Conservation (phyloP, 2,113 vertebrate genomes). For the Scalopus aquaticus region DNA sequence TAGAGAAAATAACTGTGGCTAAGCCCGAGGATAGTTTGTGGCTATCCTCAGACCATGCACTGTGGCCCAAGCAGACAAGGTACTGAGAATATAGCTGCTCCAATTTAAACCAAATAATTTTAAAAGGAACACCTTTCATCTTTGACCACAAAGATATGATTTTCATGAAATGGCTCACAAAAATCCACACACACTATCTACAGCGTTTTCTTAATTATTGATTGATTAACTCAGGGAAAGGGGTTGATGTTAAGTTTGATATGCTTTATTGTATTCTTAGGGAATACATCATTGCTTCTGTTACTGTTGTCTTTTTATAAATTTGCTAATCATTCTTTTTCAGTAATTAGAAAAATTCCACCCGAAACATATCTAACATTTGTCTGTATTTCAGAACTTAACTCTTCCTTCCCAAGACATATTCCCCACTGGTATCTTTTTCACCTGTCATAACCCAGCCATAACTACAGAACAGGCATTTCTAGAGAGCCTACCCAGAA, state of each 20-base stretch:
- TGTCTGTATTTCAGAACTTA: constrained; percentile 1
- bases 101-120: neutral
- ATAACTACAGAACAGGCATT: neutral
- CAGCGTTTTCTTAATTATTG: neutral
- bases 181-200: neutral
- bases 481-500: neutral
- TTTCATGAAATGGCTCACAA: neutral
- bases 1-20: neutral
- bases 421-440: neutral
- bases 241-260: no score
- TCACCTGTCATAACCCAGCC: neutral
- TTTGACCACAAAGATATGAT: neutral
- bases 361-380: constrained; percentile 8
- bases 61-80: neutral
- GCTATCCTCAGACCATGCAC: neutral
- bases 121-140: neutral
- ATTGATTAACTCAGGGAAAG: neutral
- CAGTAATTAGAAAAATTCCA: constrained; percentile 14
- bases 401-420: neutral
- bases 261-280: neutral
- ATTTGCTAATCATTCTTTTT: neutral
- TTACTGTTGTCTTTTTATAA: neutral
- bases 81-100: neutral
- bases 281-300: neutral
- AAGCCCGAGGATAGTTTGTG: neutral